These are phyloP conservation scores for Struthio camelus DNA, from an alignment of 2,113 vertebrate genomes.

Conservation along the genomic window DNA sequence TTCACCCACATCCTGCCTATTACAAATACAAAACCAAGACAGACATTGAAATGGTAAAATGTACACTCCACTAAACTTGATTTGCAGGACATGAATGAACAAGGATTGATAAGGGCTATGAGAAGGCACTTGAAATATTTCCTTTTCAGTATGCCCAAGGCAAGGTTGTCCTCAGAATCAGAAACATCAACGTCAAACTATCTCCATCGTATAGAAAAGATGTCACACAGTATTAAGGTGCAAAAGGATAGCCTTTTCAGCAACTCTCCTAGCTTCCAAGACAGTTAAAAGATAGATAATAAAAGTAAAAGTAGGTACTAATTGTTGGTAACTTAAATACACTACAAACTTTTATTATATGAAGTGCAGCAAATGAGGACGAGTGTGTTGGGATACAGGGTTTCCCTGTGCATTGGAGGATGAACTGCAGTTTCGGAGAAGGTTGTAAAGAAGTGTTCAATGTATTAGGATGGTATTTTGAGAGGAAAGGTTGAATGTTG, in stretches of 20 bases:
- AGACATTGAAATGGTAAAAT: not conserved
- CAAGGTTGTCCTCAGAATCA: not conserved
- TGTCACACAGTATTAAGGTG: not conserved
- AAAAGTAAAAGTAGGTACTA: not conserved
- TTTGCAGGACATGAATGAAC: not conserved
- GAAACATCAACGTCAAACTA: not conserved
- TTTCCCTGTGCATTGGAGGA: not conserved
- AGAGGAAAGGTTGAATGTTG: not conserved
- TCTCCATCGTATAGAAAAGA: rapidly evolving
- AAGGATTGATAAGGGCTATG: not conserved
- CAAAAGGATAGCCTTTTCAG: not conserved
- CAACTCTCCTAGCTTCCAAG: not conserved
- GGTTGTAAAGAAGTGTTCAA: not conserved
- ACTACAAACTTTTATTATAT: not conserved
- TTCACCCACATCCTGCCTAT: not conserved
- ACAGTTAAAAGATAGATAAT: not conserved
- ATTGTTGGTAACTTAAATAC: not conserved
- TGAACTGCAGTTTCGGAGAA: not conserved
- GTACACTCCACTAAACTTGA: not conserved
- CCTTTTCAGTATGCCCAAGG: not conserved
- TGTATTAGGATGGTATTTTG: not conserved
- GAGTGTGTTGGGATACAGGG: not conserved
- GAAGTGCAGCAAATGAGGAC: not conserved
- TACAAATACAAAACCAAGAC: not conserved
- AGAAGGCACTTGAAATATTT: not conserved